phyloP scores from a whole-genome alignment of 2,797 vertebrate genomes.

The Apodemus agrarius region DNA sequence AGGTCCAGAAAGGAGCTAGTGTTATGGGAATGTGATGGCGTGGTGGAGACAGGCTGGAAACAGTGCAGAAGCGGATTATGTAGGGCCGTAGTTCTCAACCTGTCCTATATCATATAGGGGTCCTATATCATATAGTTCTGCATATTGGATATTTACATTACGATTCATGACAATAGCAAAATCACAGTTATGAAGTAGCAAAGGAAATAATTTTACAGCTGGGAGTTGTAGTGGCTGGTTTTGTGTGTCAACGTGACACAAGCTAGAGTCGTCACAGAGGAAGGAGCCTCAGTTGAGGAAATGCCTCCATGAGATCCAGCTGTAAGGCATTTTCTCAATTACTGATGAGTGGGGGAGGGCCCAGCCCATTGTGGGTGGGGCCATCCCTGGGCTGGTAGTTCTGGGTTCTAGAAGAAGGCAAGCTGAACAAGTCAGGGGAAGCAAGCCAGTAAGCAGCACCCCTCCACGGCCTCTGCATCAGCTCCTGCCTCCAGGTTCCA shows the following conservation, averaged over 20 bases:
- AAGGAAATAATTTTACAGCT: background rate
- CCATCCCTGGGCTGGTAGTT: background rate
- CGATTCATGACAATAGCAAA: background rate
- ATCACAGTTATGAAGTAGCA: background rate
- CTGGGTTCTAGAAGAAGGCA: background rate
- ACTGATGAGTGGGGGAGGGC: background rate
- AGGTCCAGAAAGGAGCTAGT: background rate
- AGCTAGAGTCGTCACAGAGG: background rate
- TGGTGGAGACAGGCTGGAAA: background rate
- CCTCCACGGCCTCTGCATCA: background rate
- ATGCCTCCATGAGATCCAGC: background rate
- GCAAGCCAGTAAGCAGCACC: background rate
- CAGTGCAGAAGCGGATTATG: background rate
- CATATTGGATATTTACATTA: background rate
- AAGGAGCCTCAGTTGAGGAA: background rate
- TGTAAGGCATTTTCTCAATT: background rate
- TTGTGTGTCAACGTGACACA: background rate
- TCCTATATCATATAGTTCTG: background rate
- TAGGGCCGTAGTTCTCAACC: background rate
- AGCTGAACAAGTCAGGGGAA: background rate
- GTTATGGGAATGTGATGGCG: too few relatives aligned
- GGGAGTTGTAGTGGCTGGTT: background rate
- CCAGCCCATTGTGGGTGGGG: background rate
- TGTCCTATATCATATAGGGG: background rate
- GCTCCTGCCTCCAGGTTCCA: background rate